Conservation (phyloP, 2,797 vertebrate genomes). For the Mormyrops attenuatus region DNA sequence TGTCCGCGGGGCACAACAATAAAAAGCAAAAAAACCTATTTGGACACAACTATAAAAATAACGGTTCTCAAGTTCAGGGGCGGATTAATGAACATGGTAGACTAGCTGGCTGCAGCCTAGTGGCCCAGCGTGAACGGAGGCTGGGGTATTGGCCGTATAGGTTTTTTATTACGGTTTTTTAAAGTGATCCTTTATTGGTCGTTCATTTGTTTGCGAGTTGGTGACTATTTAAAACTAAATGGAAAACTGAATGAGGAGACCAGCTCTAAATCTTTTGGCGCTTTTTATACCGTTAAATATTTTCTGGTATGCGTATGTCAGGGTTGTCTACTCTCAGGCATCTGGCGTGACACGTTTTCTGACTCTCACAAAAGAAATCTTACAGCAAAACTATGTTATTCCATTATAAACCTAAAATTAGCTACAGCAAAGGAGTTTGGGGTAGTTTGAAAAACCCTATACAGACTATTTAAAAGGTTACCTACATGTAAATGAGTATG, state of each 20-base stretch:
- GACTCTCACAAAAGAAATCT: too few relatives aligned
- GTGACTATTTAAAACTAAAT: neutral
- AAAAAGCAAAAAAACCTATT: neutral
- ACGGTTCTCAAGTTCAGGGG: neutral
- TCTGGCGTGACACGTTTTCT: too few relatives aligned
- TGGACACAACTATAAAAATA: neutral
- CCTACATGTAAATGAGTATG: neutral
- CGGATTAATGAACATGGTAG: neutral
- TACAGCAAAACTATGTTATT: neutral
- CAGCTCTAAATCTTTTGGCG: neutral
- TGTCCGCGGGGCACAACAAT: neutral
- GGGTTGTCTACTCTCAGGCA: too few relatives aligned
- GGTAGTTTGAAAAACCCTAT: too few relatives aligned
- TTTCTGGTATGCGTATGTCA: neutral
- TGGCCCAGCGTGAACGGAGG: neutral
- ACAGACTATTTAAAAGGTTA: neutral
- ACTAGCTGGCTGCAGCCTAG: neutral
- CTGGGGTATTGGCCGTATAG: neutral
- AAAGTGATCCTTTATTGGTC: neutral
- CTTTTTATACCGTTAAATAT: neutral
- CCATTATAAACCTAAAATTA: neutral
- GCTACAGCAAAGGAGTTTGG: too few relatives aligned
- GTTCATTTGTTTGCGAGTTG: neutral
- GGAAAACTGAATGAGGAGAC: neutral
- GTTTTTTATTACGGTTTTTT: neutral